A percentile compares a stretch with the other conserved stretches of the same genome.
Evolutionary conservation across 37 sponge, comb jelly and placozoan genomes (phyloP).

Genomic region (Aphrocallistes beatrix): DNA sequence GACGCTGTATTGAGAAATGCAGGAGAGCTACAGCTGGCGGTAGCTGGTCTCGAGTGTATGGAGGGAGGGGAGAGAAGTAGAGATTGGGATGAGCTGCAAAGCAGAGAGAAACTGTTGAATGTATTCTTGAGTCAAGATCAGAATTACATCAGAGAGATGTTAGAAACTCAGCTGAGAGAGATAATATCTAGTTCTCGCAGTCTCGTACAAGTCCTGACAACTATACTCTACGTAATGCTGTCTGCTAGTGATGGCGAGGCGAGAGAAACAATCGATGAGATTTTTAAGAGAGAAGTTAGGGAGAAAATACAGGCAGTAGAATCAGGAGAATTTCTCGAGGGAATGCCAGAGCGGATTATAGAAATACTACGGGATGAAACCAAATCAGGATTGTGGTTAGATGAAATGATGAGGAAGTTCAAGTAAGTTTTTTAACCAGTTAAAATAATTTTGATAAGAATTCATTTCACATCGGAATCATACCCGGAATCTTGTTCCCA

Average conservation of each 20-base stretch:
- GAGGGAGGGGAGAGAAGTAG: not conserved
- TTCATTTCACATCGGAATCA: too few species aligned
- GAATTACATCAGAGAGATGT: not conserved
- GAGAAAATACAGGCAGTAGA: not conserved
- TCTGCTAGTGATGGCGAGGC: not conserved
- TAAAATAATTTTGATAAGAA: too few species aligned
- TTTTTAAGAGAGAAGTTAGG: not conserved
- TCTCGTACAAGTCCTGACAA: not conserved
- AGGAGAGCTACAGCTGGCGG: not conserved
- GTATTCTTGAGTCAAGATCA: not conserved
- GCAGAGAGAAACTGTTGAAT: not conserved
- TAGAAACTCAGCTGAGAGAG: not conserved
- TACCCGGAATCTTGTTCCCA: too few species aligned
- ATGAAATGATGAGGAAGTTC: not conserved
- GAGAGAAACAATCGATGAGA: not conserved
- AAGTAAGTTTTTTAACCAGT: slow-evolving; percentile 14
- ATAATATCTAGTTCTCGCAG: not conserved
- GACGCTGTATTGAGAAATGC: not conserved
- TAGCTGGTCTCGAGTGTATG: not conserved
- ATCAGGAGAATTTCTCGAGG: not conserved
- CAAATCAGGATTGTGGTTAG: not conserved
- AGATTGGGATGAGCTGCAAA: not conserved
- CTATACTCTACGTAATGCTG: not conserved
- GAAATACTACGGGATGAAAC: not conserved
- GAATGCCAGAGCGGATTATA: not conserved